Base-by-base conservation (phyloP, 2,797 vertebrate genomes). In the Centroberyx gerrardi region DNA sequence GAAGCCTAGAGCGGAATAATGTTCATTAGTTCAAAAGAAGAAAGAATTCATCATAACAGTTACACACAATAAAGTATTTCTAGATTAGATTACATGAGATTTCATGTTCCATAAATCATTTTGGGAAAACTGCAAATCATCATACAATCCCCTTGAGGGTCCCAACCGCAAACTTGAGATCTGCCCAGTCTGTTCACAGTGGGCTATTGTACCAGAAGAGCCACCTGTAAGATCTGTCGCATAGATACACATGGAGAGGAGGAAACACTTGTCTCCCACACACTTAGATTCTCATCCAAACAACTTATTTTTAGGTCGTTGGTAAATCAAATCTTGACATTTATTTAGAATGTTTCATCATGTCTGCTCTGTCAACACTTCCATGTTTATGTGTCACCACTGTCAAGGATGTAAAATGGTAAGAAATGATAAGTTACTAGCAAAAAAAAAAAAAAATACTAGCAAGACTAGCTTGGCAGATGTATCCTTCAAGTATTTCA, bases 11-110 rank as follows among this genome's bases (percentile, higher is more conserved):
- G 82, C 72, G 68, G 72, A 76, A 76, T 60, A 61, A 6, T 65
- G 52, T 78, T 82, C 76, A 85, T 86, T 84, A 89, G 60, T 72
- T 84, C 46, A 46, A 61, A 84, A 74, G 73, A 87, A 80, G 65
- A 76, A 81, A 67, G 13, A 42, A 77, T 80, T 81, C 51, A 62
- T 17, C 54, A 54, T 48, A 80, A 83, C 61, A 77, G 66, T 75
- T 76, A 67, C 52, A 82, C 17, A 31, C 70, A 68, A 84, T 83
- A 78, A 85, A 80, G 83, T 27, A 72, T 63, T 29, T 70, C 15
- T 17, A 13, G 46, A 84, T 90, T 68, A 76, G 38, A 85, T 84
- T 74, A 82, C 60, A 58, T 44, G 65, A 87, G 48, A 76, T 78
- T 64, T 62, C 49, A 62, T 72, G 74, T 84, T 76, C 29, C 66